Evolutionary conservation across 1,140 invertebrate species (phyloP).

Genomic region (Zophobas atratus): DNA sequence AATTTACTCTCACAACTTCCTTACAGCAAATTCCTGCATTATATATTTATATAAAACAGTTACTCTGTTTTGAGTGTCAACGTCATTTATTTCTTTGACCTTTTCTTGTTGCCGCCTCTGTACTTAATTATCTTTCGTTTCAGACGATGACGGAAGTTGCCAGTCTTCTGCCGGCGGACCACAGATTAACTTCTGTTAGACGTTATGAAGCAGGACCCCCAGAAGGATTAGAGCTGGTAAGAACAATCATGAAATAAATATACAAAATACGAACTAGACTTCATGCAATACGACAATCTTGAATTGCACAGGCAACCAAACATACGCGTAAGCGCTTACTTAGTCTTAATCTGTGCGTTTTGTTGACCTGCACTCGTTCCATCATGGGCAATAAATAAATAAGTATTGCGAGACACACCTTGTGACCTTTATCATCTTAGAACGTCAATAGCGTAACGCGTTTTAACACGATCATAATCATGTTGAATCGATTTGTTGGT

Average conservation of each 20-base stretch:
- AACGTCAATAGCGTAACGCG: constrained; percentile 31
- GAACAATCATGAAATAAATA: constrained; percentile 2
- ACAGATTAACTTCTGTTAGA: constrained; percentile 61
- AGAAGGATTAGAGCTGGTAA: constrained; percentile 61
- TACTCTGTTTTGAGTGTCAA: too few relatives aligned
- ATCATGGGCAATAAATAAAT: neutral
- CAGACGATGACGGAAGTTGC: constrained; percentile 64
- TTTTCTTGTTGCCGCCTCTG: neutral
- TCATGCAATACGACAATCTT: constrained; percentile 1
- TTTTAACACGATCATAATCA: constrained; percentile 20
- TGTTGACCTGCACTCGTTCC: neutral
- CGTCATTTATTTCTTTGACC: too few relatives aligned
- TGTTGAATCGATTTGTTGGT: constrained; percentile 24
- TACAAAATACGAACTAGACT: too few relatives aligned
- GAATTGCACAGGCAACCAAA: constrained; percentile 9
- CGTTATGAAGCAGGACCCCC: constrained; percentile 65
- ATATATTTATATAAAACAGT: too few relatives aligned
- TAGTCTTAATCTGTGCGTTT: neutral
- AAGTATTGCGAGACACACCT: constrained; percentile 21
- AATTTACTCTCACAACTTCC: too few relatives aligned
- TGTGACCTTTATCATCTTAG: constrained; percentile 27
- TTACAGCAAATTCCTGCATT: too few relatives aligned
- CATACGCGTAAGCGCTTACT: neutral
- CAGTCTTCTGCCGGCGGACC: constrained; percentile 60
- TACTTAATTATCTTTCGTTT: constrained; percentile 17